A percentile compares a stretch with the other conserved stretches of the same genome.
phyloP scores from a whole-genome alignment of 1,140 invertebrate genomes.

The Pemphigus obesinymphae region DNA sequence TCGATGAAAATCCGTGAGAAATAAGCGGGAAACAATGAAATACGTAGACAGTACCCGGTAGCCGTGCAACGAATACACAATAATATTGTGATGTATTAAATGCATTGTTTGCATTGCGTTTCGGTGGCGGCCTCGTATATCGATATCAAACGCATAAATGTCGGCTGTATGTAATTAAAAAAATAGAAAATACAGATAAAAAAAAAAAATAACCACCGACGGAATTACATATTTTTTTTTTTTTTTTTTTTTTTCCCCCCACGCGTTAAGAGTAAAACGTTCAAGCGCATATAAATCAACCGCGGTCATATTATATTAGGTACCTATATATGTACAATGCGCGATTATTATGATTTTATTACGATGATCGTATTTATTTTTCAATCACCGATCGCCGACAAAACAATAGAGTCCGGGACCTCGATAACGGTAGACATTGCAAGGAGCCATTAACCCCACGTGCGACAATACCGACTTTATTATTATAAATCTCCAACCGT shows the following conservation, averaged over 20 bases:
- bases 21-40: background rate
- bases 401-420: constrained; percentile 35
- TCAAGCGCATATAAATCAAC: constrained; percentile 27
- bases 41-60: constrained; percentile 1
- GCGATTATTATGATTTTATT: background rate
- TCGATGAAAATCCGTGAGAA: constrained; percentile 11
- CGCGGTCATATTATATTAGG: too few relatives aligned
- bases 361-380: constrained; percentile 29
- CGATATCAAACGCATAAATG: constrained; percentile 13
- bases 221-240: background rate
- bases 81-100: background rate
- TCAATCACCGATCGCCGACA: constrained; percentile 27
- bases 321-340: background rate
- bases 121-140: background rate
- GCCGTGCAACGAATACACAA: constrained; percentile 30
- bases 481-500: background rate
- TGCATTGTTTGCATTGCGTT: constrained; percentile 30
- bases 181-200: background rate
- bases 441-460: constrained; percentile 23
- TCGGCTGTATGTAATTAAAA: constrained; percentile 30
- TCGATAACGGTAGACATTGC: constrained; percentile 13
- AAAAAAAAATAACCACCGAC: background rate
- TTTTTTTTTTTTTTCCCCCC: background rate
- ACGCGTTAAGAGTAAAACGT: constrained; percentile 24
- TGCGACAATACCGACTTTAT: background rate